Evolutionary conservation across 1,140 invertebrate genomes (phyloP), one percentile per base, ranked within the genome.

Genomic region (Drosophila funebris): DNA sequence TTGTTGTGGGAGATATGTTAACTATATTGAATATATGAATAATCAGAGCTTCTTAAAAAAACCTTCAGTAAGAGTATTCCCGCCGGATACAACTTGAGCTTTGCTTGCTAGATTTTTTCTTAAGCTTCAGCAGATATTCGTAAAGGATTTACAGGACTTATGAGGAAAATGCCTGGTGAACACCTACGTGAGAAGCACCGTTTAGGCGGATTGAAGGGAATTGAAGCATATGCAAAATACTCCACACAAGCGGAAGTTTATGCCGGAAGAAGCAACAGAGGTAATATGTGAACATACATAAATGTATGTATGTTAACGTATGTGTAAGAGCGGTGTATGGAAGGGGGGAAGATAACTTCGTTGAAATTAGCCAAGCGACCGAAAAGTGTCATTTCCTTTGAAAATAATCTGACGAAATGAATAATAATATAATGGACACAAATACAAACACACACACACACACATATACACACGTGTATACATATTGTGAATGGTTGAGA

Each of bases 351-450:
- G 46, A 36, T 13, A 41, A 48, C 24, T 52, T 36, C 37, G 58
- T 54, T 22, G 67, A 71, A 83, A 78, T 57, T 66, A 44, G 9
- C 37, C 63, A 57, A 54, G 41, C 68, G 69, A 78, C 58, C 44
- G 57, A 78, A 74, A 78, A 74, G 76, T 75, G 80, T 43, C 78
- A 87, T 85, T 87, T 85, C 78, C 82, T 56, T 64, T 76, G 57
- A 53, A 76, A 73, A 64, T 43, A 52, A 64, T 36, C 56, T 68
- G 69, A 52, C 61, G 61, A 63, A 70, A 62, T 29, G 14, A 70
- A 62, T 50, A 58, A 62, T 50, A 58, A 50, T 16, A 48, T 29
- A 24, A 48, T 44, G 22, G 33, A 61, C 6, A 57, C 7, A 53
- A 18, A 2, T 27, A 20, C 13, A 20, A 20, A 29, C 13, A 18